phyloP scores from a whole-genome alignment of 2,888 invertebrate genomes.

The Asteroscopus sphinx region DNA sequence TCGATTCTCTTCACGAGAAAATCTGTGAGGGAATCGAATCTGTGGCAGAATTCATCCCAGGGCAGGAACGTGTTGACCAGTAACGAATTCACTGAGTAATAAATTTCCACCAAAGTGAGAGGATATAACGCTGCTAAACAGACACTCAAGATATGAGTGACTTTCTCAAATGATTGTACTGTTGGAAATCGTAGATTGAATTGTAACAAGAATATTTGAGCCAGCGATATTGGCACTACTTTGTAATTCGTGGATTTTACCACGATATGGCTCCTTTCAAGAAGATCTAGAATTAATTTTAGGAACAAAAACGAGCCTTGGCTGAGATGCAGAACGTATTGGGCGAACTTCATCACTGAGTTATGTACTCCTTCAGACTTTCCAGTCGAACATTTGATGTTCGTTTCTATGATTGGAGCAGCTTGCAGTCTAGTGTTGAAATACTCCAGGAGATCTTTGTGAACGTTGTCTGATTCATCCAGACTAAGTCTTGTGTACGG shows the following conservation, averaged over 20 bases:
- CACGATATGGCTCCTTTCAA: slow-evolving; percentile 97
- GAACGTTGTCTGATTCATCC: slow-evolving; percentile 94
- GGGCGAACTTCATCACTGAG: slow-evolving; percentile 94
- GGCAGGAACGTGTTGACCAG: slow-evolving; percentile 94
- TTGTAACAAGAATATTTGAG: slow-evolving; percentile 96
- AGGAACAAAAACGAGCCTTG: slow-evolving; percentile 97
- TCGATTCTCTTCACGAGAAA: slow-evolving; percentile 97
- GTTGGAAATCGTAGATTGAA: slow-evolving; percentile 98
- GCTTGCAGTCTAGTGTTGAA: slow-evolving; percentile 95
- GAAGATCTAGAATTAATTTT: slow-evolving; percentile 96
- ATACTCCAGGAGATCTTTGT: slow-evolving; percentile 96
- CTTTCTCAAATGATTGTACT: slow-evolving; percentile 96
- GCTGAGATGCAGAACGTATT: slow-evolving; percentile 95
- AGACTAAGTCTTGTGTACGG: slow-evolving; percentile 94
- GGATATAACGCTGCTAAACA: slow-evolving; percentile 98
- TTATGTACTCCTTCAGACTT: slow-evolving; percentile 91
- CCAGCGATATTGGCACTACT: slow-evolving; percentile 96
- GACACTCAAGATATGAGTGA: slow-evolving; percentile 96
- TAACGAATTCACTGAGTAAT: slow-evolving; percentile 97
- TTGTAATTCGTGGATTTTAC: slow-evolving; percentile 98
- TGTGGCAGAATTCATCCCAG: slow-evolving; percentile 97
- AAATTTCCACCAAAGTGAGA: slow-evolving; percentile 96
- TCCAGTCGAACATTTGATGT: slow-evolving; percentile 92
- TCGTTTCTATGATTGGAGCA: slow-evolving; percentile 95
- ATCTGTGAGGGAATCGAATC: slow-evolving; percentile 95